Evolutionary conservation across 2,888 invertebrate genomes (phyloP).

Genomic region (Rosalia funebris): DNA sequence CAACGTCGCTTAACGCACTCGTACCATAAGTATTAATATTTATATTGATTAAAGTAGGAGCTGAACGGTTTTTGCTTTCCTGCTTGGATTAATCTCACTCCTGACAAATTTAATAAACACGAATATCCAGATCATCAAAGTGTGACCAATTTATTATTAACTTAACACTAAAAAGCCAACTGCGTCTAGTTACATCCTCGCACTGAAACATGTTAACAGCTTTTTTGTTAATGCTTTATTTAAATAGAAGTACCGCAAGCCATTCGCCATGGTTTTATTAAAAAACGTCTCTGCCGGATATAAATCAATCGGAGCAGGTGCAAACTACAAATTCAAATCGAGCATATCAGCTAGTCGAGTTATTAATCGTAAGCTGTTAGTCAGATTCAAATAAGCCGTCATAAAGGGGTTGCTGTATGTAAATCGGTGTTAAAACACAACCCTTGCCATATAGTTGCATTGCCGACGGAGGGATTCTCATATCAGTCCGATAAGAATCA

Average conservation of each 20-base stretch:
- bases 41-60: too few species aligned
- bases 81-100: too few species aligned
- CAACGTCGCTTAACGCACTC: too few species aligned
- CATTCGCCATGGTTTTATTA: conserved; percentile 41
- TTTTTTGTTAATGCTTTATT: conserved; percentile 39
- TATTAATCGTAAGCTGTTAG: conserved; percentile 47
- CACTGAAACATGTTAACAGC: conserved; percentile 9
- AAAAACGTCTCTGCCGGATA: conserved; percentile 35
- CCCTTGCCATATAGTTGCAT: conserved; percentile 1
- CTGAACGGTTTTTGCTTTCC: too few species aligned
- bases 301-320: conserved; percentile 49
- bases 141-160: neutral
- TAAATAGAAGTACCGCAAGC: conserved; percentile 39
- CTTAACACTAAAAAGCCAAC: conserved; percentile 1
- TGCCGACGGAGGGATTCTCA: too few species aligned
- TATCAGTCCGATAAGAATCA: too few species aligned
- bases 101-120: neutral
- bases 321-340: conserved; percentile 46
- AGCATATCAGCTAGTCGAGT: conserved; percentile 43
- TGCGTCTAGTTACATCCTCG: neutral
- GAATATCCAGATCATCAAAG: neutral
- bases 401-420: conserved; percentile 33
- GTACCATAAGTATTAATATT: too few species aligned
- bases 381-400: conserved; percentile 46
- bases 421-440: conserved; percentile 31